Evolutionary conservation across 1,140 invertebrate species (phyloP), one percentile per base, ranked within the genome.

Genomic region (Wiebesia pumilae): DNA sequence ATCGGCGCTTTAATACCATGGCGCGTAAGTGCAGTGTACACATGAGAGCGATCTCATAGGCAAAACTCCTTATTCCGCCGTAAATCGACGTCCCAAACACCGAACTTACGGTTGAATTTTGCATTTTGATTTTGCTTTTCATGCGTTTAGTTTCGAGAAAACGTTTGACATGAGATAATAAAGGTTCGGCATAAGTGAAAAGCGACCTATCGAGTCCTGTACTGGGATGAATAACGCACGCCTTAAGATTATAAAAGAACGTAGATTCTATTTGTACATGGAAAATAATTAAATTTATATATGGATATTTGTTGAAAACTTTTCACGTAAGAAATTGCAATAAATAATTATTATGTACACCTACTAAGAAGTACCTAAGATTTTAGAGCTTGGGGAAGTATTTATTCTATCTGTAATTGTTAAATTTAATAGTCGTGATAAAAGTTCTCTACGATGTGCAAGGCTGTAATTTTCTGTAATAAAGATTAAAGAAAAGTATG

Each of bases 1-100:
- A 91, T 90, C 88, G 85, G 51, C 80, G 84, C 88, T 88, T 30
- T 27, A 83, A 87, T 62, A 73, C 24, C 81, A 38, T 38, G 77
- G 83, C 75, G 30, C 47, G 75, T 80, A 65, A 80, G 67, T 75
- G 24, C 40, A 30, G 65, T 16, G 21, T 30, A 33, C 27, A 58
- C 12, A 43, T n/a, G 9, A 1, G 47, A 4, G 30, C 54, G 77
- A 78, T 78, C 43, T n/a, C 40, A n/a, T 21, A 2, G 14, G n/a
- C 40, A 2, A 9, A 27, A 19, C 21, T 62, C 24, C 4, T 14
- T 62, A 27, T 4, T 62, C 58, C 10, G 21, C 3, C 0, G 0
- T 10, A 27, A 62, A 62, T 27, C 27, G 27, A 24, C n/a, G n/a
- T 62, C 6, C 4, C 14, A 27, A 62, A 24, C 24, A 27, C 10